phyloP scores from a whole-genome alignment of 37 sponge, comb jelly and placozoan species.

The Chondrilla cf. caribensis region DNA sequence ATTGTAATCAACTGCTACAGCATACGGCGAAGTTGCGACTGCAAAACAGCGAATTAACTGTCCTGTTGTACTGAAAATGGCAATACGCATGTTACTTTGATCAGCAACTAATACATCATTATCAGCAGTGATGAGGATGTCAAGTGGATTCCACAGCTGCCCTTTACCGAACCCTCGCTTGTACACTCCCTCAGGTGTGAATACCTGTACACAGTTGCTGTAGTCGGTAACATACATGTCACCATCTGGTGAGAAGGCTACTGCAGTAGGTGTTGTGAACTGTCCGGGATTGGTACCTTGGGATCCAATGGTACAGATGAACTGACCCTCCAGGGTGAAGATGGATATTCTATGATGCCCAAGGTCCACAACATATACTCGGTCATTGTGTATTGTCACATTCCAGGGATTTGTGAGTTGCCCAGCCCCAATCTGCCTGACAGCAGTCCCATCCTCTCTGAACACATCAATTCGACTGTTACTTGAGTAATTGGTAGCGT shows the following conservation, averaged over 20 bases:
- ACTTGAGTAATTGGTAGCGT: conserved; percentile 53
- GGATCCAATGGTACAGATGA: not conserved
- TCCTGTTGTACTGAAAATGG: too few species aligned
- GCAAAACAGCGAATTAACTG: too few species aligned
- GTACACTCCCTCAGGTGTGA: not conserved
- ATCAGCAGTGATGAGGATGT: not conserved
- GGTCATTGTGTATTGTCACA: too few species aligned
- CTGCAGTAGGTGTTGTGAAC: not conserved
- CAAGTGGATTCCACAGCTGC: not conserved
- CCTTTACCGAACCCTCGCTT: not conserved
- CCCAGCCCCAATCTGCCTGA: too few species aligned
- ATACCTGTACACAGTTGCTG: not conserved
- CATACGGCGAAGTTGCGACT: too few species aligned
- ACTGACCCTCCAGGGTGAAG: not conserved
- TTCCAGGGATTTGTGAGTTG: too few species aligned
- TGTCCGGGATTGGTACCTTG: not conserved
- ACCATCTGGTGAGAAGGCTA: not conserved
- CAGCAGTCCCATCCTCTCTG: conserved; percentile 62
- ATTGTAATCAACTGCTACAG: too few species aligned
- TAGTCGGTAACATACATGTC: not conserved
- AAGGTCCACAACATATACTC: too few species aligned
- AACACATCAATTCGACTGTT: conserved; percentile 81
- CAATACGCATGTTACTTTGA: too few species aligned
- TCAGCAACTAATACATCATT: not conserved
- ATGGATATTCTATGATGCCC: not conserved